Conservation (phyloP, 1,140 invertebrate species). For the Armadillidium nasatum region DNA sequence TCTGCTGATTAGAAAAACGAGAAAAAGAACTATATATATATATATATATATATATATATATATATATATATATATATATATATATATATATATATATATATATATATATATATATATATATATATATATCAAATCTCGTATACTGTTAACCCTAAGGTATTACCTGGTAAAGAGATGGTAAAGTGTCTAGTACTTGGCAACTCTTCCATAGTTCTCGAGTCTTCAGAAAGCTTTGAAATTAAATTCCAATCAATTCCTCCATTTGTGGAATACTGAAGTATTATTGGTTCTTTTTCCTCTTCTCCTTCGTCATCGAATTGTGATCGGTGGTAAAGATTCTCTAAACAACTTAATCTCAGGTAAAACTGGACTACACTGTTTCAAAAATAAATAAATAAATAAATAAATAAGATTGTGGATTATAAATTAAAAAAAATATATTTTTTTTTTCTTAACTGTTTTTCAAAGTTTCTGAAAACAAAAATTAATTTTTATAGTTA, state of each 20-base stretch:
- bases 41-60: too few relatives aligned
- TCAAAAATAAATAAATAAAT: not conserved
- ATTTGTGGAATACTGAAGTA: slow-evolving; percentile 51
- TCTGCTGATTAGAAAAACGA: too few relatives aligned
- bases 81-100: too few relatives aligned
- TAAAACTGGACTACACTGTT: slow-evolving; percentile 43
- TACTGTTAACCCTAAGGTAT: too few relatives aligned
- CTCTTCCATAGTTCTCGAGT: slow-evolving; percentile 36
- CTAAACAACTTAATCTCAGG: slow-evolving; percentile 35
- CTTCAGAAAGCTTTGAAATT: slow-evolving; percentile 67
- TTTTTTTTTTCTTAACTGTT: too few relatives aligned
- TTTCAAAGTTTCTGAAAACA: too few relatives aligned
- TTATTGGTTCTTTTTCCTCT: slow-evolving; percentile 45
- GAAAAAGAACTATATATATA: too few relatives aligned
- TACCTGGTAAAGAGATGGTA: slow-evolving; percentile 39
- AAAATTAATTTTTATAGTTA: too few relatives aligned
- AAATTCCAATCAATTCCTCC: slow-evolving; percentile 56
- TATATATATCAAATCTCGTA: too few relatives aligned
- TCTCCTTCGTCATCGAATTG: slow-evolving; percentile 25
- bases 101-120: too few relatives aligned
- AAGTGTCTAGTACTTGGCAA: slow-evolving; percentile 27
- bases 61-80: too few relatives aligned
- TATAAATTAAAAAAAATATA: too few relatives aligned
- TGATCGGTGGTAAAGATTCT: not conserved
- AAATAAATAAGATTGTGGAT: not conserved